A percentile compares a stretch with the other conserved stretches of the same genome.
Evolutionary conservation across 2,888 invertebrate species (phyloP).

Genomic region (Hypomecis atomaria): DNA sequence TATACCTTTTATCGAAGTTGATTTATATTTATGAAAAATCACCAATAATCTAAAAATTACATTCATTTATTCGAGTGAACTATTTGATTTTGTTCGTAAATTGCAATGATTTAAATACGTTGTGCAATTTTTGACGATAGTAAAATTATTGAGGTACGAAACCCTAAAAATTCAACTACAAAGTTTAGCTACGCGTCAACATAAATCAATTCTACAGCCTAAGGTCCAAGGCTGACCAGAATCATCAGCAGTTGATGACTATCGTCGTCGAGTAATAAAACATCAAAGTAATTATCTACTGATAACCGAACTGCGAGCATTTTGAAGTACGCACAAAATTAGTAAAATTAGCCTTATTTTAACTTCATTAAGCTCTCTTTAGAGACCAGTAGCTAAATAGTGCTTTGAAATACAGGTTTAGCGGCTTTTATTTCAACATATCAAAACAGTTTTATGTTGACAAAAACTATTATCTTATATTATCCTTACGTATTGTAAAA

Average conservation of each 20-base stretch:
- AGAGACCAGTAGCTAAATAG: constrained; percentile 3
- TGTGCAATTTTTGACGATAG: too few relatives aligned
- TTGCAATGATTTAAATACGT: too few relatives aligned
- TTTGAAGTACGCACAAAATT: not conserved
- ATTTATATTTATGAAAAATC: too few relatives aligned
- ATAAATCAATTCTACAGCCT: constrained; percentile 6
- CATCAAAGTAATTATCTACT: constrained; percentile 10
- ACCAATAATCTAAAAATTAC: too few relatives aligned
- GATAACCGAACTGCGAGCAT: too few relatives aligned
- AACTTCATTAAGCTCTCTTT: not conserved
- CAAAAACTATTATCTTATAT: too few relatives aligned
- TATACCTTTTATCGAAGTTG: too few relatives aligned
- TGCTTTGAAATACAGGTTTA: not conserved
- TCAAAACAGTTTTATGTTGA: not conserved
- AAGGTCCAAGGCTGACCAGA: constrained; percentile 27
- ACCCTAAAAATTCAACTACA: not conserved
- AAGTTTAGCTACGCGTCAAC: not conserved
- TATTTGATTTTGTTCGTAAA: too few relatives aligned
- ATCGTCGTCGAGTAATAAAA: constrained; percentile 7
- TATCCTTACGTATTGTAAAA: too few relatives aligned
- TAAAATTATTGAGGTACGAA: not conserved
- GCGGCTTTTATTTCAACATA: too few relatives aligned
- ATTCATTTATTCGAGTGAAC: too few relatives aligned
- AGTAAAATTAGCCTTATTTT: constrained; percentile 4
- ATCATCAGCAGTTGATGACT: constrained; percentile 9